Percentiles rank a stretch among this genome's conserved stretches.
These are phyloP conservation scores for Bufo bufo DNA, from an alignment of 2,113 vertebrate species.

Conservation along the genomic window DNA sequence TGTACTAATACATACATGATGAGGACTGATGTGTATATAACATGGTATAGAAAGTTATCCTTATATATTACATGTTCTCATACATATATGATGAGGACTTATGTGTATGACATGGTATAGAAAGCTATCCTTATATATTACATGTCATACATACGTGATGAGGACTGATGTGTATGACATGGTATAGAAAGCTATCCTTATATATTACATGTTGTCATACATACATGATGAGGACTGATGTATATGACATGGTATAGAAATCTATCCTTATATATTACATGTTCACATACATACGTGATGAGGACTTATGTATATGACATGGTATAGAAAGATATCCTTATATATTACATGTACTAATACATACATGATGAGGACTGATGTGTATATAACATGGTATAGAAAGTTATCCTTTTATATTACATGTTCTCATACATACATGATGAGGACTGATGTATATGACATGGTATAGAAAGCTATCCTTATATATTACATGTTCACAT, in stretches of 20 bases:
- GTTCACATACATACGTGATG: not conserved
- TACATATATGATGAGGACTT: not conserved
- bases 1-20: not conserved
- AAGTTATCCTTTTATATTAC: no score
- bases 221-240: not conserved
- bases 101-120: no score
- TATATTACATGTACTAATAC: not conserved
- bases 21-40: not conserved
- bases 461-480: no score
- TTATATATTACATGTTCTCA: not conserved
- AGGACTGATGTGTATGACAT: not conserved
- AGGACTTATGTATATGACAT: not conserved
- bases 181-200: not conserved
- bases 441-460: no score
- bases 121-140: not conserved
- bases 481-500: no score
- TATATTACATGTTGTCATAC: not conserved
- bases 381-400: not conserved
- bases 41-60: not conserved
- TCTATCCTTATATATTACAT: no score
- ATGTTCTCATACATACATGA: no score
- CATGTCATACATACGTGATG: not conserved
- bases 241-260: not conserved
- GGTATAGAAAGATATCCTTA: no score
- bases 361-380: not conserved